Conservation (phyloP, 2,113 vertebrate genomes). For the Fukomys damarensis region DNA sequence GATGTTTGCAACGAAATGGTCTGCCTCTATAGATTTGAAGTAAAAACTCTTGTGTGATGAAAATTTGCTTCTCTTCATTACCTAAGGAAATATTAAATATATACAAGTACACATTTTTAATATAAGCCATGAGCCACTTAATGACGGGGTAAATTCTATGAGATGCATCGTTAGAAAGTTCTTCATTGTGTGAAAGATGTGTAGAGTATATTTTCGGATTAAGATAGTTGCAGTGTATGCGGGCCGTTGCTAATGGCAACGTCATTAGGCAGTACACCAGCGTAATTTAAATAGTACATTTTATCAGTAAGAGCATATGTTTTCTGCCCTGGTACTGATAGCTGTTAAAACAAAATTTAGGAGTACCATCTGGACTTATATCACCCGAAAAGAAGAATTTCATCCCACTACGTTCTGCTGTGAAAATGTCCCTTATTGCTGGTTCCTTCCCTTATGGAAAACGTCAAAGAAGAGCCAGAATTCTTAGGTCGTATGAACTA, state of each 20-base stretch:
- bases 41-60: background rate
- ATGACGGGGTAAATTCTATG: background rate
- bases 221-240: background rate
- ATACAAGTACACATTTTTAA: background rate
- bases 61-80: background rate
- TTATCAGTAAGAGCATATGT: background rate
- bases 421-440: background rate
- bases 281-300: background rate
- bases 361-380: background rate
- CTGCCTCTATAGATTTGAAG: background rate
- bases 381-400: background rate
- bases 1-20: background rate
- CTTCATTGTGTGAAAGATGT: background rate
- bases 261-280: background rate
- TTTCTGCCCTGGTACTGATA: background rate
- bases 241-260: background rate
- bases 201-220: background rate
- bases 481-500: background rate
- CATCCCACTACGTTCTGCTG: background rate
- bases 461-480: background rate
- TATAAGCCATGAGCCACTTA: background rate
- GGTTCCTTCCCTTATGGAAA: background rate
- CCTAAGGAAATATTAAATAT: constrained; percentile 27
- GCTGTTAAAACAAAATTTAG: background rate
- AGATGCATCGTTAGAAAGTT: background rate